A percentile compares a stretch with the other conserved stretches of the same genome.
These are phyloP conservation scores for Rotaria socialis DNA, from an alignment of 2,888 invertebrate species.

Conservation along the genomic window DNA sequence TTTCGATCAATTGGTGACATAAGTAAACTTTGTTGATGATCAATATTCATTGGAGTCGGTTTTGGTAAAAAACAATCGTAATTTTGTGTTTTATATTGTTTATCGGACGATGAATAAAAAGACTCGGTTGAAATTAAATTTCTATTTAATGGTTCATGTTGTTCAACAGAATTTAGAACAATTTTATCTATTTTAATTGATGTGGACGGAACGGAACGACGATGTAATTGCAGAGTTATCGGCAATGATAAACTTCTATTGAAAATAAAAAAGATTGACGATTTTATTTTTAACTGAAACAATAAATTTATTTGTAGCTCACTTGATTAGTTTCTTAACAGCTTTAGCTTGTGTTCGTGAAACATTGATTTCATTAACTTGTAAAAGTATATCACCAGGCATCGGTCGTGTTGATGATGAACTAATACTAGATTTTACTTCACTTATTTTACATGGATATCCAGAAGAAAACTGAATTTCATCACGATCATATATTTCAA, in stretches of 20 bases:
- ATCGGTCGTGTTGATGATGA: background rate
- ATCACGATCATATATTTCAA: slow-evolving; percentile 24
- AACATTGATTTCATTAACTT: slow-evolving; percentile 17
- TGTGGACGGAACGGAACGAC: background rate
- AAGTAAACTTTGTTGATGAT: background rate
- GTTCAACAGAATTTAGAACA: slow-evolving; percentile 26
- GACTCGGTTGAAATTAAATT: background rate
- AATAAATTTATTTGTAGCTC: background rate
- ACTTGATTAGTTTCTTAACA: slow-evolving; percentile 7
- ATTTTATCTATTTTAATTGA: background rate
- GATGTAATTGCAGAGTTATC: slow-evolving; percentile 1
- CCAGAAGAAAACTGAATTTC: background rate
- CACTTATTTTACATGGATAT: slow-evolving; percentile 11
- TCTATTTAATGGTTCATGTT: slow-evolving; percentile 20
- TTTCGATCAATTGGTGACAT: slow-evolving; percentile 29
- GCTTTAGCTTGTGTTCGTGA: slow-evolving; percentile 26
- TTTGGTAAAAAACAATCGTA: background rate
- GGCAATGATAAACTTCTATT: slow-evolving; percentile 14
- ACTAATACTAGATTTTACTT: background rate
- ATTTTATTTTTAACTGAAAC: too few species aligned
- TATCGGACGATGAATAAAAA: background rate
- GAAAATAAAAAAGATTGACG: background rate
- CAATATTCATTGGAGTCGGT: background rate
- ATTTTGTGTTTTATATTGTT: background rate
- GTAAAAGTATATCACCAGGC: background rate